Evolutionary conservation across 2,888 invertebrate species (phyloP), one percentile per base, ranked within the genome.

Genomic region (Ormyrus rosae): DNA sequence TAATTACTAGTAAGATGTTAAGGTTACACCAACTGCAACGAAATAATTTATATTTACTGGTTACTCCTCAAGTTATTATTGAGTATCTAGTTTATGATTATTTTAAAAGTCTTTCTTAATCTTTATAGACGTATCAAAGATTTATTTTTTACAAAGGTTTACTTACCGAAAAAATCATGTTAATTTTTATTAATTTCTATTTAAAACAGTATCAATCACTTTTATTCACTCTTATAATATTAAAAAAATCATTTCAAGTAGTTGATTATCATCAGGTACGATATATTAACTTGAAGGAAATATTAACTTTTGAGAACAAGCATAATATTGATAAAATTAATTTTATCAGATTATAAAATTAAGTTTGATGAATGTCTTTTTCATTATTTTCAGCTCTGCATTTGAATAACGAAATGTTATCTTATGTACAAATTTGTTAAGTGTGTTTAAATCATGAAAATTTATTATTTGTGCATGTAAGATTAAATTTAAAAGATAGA

Each of bases 311-410:
- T 48, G 46, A 46, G 19, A 50, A 9, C 11, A 55, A 76, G 55
- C 48, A 76, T 76, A 76, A 67, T 68, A 67, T 13, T 73, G 11
- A 46, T 73, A 55, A 73, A 10, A 13, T 6, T 64, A 72, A n/a
- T 10, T 53, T 11, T 19, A 55, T 64, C 19, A n/a, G 19, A 72
- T 8, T 34, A 55, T 50, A 19, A 56, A 72, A 65, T 74, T 19
- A 65, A 65, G 34, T 45, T 65, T 56, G 7, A 56, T 34, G 64
- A 64, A 55, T n/a, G 34, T 71, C 53, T 11, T 6, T 51, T 51
- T 53, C 6, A 53, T 53, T 45, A 11, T 34, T 61, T 11, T 7
- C 34, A 34, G 34, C 34, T 63, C 53, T 34, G 34, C n/a, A 69
- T 46, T n/a, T 19, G 19, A 19, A 56, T n/a, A 50, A 63, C n/a